Conservation (phyloP, 1,140 invertebrate species). For the Capitella teleta region DNA sequence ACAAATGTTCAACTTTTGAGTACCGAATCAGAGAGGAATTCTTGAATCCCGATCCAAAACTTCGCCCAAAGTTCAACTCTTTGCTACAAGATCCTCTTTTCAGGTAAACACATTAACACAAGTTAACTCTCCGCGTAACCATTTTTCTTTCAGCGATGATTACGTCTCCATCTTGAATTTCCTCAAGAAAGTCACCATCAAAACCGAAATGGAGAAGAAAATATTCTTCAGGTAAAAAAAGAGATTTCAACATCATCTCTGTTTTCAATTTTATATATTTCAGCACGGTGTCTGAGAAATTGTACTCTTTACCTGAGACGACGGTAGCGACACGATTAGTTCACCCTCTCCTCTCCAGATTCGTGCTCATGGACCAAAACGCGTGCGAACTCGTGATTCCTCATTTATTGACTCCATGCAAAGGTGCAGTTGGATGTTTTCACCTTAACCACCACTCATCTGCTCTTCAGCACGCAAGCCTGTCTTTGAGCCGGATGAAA, state of each 20-base stretch:
- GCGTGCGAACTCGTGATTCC: conserved; percentile 65
- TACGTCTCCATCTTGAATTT: conserved; percentile 72
- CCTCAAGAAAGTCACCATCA: conserved; percentile 65
- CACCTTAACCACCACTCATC: background rate
- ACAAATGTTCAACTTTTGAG: conserved; percentile 29
- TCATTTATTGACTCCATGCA: conserved; percentile 58
- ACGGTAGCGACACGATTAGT: conserved; percentile 65
- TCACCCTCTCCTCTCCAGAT: conserved; percentile 60
- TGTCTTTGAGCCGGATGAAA: background rate
- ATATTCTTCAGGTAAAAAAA: conserved; percentile 57
- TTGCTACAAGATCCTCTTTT: conserved; percentile 28
- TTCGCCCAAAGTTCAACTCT: conserved; percentile 20
- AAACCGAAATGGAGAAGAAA: conserved; percentile 60
- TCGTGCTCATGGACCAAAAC: conserved; percentile 66
- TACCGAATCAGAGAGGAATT: conserved; percentile 25
- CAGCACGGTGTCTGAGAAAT: conserved; percentile 13
- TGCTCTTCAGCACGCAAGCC: background rate
- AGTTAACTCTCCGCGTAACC: no score
- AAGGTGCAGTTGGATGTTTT: conserved; percentile 12
- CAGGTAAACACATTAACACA: conserved; percentile 19
- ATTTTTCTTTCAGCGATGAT: conserved; percentile 58
- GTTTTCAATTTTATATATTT: background rate
- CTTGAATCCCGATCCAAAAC: conserved; percentile 23
- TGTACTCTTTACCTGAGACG: conserved; percentile 61
- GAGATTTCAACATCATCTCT: background rate